phyloP scores from a whole-genome alignment of 2,888 invertebrate species.

The Phalangium opilio region DNA sequence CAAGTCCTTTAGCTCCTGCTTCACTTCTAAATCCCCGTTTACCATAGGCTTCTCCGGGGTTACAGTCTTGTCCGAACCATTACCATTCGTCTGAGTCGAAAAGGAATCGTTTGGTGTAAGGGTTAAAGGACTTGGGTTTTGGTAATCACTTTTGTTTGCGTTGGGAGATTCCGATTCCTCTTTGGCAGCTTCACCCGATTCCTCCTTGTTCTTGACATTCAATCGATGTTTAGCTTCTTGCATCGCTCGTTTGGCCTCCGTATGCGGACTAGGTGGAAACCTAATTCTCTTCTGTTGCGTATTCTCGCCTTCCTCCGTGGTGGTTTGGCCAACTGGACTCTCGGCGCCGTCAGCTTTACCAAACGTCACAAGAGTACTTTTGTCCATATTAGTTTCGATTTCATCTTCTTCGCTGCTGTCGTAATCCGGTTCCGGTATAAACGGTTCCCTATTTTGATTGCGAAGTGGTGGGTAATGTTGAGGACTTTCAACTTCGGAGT shows the following conservation, averaged over 20 bases:
- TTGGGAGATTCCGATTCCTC: too few relatives aligned
- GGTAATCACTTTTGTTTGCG: too few relatives aligned
- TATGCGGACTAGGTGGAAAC: conserved; percentile 10
- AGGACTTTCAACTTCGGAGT: conserved; percentile 14
- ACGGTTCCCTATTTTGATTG: conserved; percentile 36
- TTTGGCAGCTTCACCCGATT: neutral
- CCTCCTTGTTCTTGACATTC: neutral
- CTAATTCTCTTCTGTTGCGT: too few relatives aligned
- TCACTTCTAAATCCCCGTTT: neutral
- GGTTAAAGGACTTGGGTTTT: too few relatives aligned
- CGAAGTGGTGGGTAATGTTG: conserved; percentile 14
- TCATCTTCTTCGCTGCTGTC: conserved; percentile 60
- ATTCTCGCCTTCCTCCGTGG: too few relatives aligned
- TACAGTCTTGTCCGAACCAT: neutral
- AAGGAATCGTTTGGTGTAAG: too few relatives aligned
- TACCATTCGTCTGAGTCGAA: too few relatives aligned
- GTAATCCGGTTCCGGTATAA: conserved; percentile 84
- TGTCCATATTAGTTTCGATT: conserved; percentile 13
- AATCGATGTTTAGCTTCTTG: conserved; percentile 16
- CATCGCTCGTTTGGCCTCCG: conserved; percentile 17
- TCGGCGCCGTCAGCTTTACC: conserved; percentile 11
- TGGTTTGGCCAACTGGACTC: too few relatives aligned
- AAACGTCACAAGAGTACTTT: conserved; percentile 15
- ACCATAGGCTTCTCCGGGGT: conserved; percentile 6
- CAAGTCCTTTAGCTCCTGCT: conserved; percentile 6